Evolutionary conservation across 1,140 invertebrate genomes (phyloP), one percentile per base, ranked within the genome.

Genomic region (Medauroidea extradentata): DNA sequence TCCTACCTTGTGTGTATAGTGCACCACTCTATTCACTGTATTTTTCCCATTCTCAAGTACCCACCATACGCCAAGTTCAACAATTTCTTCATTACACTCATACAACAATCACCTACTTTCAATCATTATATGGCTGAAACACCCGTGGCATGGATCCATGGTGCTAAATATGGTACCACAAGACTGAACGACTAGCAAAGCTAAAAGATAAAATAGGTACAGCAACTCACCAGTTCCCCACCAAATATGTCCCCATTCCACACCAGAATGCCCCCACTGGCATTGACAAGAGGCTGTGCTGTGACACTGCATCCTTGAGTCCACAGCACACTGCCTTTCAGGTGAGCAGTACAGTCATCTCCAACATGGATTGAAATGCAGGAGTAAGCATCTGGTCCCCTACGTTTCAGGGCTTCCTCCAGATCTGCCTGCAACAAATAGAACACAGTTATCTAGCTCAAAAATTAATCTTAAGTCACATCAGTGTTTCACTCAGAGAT

Each of bases 181-280:
- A 19, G 34, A 24, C 51, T 13, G 25, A 53, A 14, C 4, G 14
- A 7, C 0, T 14, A 19, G 3, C 9, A 2, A 29, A 19, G 21
- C 21, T 34, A 14, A 27, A 14, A 19, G 21, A 14, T 1, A 38
- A 29, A 13, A n/a, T 2, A 53, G 27, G 27, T 23, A 53, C 13
- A 9, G 19, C 38, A 13, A 5, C 53, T 57, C 29, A 57, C 56
- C 56, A 25, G 14, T 38, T 57, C 67, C 4, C 82, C 80, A 66
- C 74, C 79, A 72, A 87, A 93, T 59, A 91, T 77, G 76, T 94
- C 90, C 53, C 90, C 91, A 79, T 94, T 94, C 83, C 88, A 94
- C 13, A 90, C 67, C 39, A 93, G 70, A 57, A 84, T 66, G 66
- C 84, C 84, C 24, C 83, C 78, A 42, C 73, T 63, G 2, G 66